Evolutionary conservation across 2,888 invertebrate genomes (phyloP).

Genomic region (Balanococcus diminutus): DNA sequence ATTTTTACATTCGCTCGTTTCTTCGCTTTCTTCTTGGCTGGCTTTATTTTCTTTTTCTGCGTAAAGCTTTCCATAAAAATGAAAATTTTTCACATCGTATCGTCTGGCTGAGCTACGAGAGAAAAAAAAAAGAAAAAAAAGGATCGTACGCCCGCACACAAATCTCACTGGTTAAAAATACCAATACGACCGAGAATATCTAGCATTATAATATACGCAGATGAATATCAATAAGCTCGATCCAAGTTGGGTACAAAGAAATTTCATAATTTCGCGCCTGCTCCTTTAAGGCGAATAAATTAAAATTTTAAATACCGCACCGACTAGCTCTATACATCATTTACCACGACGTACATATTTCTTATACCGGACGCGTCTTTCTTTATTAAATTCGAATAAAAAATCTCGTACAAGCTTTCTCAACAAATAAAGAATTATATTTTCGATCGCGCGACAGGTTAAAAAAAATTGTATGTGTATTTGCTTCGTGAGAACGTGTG

Average conservation of each 20-base stretch:
- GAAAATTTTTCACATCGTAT: conserved; percentile 11
- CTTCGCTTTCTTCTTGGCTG: conserved; percentile 7
- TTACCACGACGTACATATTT: background rate
- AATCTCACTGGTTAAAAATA: background rate
- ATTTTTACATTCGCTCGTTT: conserved; percentile 16
- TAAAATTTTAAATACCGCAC: conserved; percentile 35
- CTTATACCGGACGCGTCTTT: conserved; percentile 4
- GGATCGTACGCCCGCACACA: background rate
- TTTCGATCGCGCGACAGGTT: conserved; percentile 15
- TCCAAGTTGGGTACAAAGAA: background rate
- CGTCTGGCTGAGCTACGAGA: background rate
- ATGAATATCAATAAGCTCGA: conserved; percentile 33
- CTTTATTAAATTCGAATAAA: conserved; percentile 42
- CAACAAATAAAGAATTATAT: conserved; percentile 30
- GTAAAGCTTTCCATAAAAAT: conserved; percentile 22
- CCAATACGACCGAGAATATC: background rate
- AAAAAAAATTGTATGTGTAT: conserved; percentile 1
- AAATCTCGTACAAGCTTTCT: conserved; percentile 33
- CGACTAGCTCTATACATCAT: background rate
- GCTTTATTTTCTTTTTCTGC: background rate
- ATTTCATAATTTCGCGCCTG: conserved; percentile 32
- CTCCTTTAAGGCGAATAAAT: conserved; percentile 32
- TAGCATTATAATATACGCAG: background rate
- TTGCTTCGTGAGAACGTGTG: conserved; percentile 28
- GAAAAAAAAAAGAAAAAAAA: background rate